Evolutionary conservation across 2,113 vertebrate species (phyloP).

Genomic region (Vanacampus margaritifer): DNA sequence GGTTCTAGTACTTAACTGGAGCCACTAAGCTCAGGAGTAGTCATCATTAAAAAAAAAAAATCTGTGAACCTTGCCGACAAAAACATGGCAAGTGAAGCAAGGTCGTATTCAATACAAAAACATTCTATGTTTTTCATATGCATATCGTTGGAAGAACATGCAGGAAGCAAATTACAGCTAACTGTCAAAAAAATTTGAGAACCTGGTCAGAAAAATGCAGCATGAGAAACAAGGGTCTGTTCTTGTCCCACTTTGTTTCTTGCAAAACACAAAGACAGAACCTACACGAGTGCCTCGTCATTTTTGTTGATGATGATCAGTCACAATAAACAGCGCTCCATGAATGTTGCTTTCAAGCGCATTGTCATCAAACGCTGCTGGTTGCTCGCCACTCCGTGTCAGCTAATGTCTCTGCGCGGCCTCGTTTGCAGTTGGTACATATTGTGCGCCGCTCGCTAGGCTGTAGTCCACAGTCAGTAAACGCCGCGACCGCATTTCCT

Average conservation of each 20-base stretch:
- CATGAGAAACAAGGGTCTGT: too few species aligned
- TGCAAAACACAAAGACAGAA: too few species aligned
- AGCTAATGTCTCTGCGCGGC: constrained; percentile 7
- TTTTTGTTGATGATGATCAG: background rate
- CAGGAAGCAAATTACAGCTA: too few species aligned
- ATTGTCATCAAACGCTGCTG: background rate
- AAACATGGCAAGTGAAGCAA: background rate
- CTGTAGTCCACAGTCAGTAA: constrained; percentile 53
- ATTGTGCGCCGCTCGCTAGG: constrained; percentile 45
- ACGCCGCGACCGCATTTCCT: constrained; percentile 71
- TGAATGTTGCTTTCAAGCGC: background rate
- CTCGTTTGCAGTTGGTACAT: constrained; percentile 43
- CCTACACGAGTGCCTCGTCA: background rate
- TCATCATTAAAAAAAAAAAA: background rate
- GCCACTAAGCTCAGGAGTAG: too few species aligned
- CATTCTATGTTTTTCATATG: too few species aligned
- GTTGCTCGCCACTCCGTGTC: background rate
- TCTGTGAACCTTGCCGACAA: too few species aligned
- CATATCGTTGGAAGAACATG: too few species aligned
- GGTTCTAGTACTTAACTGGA: background rate
- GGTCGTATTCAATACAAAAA: too few species aligned
- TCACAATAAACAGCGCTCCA: background rate
- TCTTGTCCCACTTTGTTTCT: too few species aligned
- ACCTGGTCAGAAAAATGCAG: too few species aligned
- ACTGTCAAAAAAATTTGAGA: too few species aligned